Conservation (phyloP, 2,113 vertebrate genomes). For the Martes martes region DNA sequence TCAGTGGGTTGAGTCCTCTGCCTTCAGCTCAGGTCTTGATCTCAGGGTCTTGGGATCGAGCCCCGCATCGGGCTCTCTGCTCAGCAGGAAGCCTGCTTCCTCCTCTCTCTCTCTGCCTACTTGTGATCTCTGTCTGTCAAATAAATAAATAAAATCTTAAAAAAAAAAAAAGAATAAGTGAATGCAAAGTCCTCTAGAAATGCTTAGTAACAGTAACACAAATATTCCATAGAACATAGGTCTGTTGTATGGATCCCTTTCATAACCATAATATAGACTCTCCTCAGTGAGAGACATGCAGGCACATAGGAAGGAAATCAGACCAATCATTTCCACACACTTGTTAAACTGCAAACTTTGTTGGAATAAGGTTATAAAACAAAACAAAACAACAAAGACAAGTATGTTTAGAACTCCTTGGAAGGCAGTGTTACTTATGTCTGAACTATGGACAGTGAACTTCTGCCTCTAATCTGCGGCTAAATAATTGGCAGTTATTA, state of each 20-base stretch:
- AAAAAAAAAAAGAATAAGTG: background rate
- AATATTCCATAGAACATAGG: background rate
- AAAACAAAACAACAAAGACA: background rate
- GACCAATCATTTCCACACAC: background rate
- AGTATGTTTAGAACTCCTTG: background rate
- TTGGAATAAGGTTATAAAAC: background rate
- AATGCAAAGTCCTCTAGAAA: constrained; percentile 7
- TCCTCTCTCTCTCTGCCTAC: no score
- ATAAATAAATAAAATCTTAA: no score
- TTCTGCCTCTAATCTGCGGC: background rate
- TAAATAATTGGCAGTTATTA: constrained; percentile 40
- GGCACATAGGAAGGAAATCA: background rate
- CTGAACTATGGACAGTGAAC: constrained; percentile 1
- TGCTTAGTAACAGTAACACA: background rate
- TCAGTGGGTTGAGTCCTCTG: no score
- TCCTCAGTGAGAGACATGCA: background rate
- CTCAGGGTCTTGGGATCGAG: no score
- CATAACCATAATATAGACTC: background rate
- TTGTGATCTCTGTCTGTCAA: no score
- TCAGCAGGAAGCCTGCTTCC: no score
- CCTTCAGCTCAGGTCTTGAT: no score
- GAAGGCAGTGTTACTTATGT: background rate
- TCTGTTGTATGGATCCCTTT: background rate
- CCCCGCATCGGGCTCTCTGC: no score
- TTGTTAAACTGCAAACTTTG: background rate